Base-by-base conservation (phyloP, 2,888 invertebrate species). In the Latheticus oryzae region DNA sequence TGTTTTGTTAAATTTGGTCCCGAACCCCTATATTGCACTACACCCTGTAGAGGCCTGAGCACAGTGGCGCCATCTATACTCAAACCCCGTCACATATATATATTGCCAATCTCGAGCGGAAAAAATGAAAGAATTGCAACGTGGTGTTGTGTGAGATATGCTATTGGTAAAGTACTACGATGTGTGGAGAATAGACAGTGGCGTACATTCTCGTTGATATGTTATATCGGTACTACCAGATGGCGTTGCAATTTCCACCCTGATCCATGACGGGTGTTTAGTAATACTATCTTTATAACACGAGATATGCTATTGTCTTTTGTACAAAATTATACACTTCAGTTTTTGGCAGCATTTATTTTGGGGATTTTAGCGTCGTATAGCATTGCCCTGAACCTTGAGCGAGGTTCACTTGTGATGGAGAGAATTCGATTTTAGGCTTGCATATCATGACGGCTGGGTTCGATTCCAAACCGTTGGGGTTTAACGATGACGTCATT, bases 391-490 rank as follows among this genome's bases (percentile, higher is more conserved):
- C 75, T 3, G 76, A 74, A 40, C 66, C 70, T 61, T 73, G 72
- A 3, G 74, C 70, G 15, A 77, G 64, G 50, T 68, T 77, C 56
- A 77, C 76, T 64, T 77, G 76, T 1, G 75, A 75, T 51, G 76
- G 65, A n/a, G 70, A 59, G 55, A 67, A 67, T 60, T 85, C 85
- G 80, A 85, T 82, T 80, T 84, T 84, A 43, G 79, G 79, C 65
- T 74, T 75, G 64, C 76, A 74, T 65, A 77, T 75, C 38, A 85
- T 83, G 42, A 85, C 76, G 28, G 86, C 84, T 51, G 86, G 84
- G 72, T 85, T 86, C 76, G 85, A 81, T 67, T 86, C 86, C 59
- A 86, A 81, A 62, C 87, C 87, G 76, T 86, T 87, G 51, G 87
- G 87, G 63, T 86, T 84, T 60, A 88, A 80, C 61, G 85, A 85